phyloP scores from a whole-genome alignment of 64 coral and sea anemone species.

The Anthopleura sola region DNA sequence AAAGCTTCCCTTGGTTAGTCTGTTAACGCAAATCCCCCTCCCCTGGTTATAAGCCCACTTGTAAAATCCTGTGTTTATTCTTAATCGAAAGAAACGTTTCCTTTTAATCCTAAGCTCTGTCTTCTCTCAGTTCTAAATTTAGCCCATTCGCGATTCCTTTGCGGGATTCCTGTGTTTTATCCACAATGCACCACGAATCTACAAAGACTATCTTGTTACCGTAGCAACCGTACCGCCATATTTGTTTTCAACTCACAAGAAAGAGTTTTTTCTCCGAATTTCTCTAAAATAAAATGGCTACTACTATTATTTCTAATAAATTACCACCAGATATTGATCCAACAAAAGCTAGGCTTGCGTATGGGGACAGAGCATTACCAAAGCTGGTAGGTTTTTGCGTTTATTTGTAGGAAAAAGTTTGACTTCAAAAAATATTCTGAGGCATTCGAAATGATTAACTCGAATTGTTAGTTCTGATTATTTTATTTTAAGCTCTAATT shows the following conservation, averaged over 20 bases:
- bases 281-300: slow-evolving; percentile 60
- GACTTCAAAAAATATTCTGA: not conserved
- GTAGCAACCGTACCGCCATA: slow-evolving; percentile 85
- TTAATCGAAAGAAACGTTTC: too few species aligned
- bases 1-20: too few species aligned
- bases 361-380: slow-evolving; percentile 85
- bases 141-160: too few species aligned
- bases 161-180: slow-evolving; percentile 3
- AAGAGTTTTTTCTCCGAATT: not conserved
- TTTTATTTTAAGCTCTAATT: not conserved
- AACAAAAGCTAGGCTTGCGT: slow-evolving; percentile 88
- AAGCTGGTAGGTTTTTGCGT: slow-evolving; percentile 66
- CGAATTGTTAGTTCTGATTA: not conserved
- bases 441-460: not conserved
- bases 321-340: slow-evolving; percentile 93
- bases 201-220: slow-evolving; percentile 19
- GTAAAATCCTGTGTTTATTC: too few species aligned
- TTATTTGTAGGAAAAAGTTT: not conserved
- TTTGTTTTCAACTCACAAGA: slow-evolving; percentile 44
- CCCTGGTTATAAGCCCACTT: too few species aligned
- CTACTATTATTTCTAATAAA: slow-evolving; percentile 84
- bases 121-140: too few species aligned
- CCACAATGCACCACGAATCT: slow-evolving; percentile 2
- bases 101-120: too few species aligned
- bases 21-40: too few species aligned